phyloP scores from a whole-genome alignment of 2,888 invertebrate species.

The Graphium colonna region DNA sequence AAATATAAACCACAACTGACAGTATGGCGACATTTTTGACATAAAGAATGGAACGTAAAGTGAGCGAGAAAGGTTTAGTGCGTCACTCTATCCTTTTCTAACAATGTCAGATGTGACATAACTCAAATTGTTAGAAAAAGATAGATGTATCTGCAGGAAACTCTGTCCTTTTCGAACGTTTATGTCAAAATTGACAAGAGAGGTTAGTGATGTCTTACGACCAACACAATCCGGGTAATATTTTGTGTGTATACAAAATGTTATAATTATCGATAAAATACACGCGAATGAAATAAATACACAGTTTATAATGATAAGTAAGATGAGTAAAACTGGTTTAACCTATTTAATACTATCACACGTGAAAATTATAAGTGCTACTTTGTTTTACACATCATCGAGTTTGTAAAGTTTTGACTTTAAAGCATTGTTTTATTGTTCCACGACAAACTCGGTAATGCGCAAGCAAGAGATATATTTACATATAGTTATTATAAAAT shows the following conservation, averaged over 20 bases:
- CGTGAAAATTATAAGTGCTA: slow-evolving; percentile 29
- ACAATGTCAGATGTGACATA: slow-evolving; percentile 9
- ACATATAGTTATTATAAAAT: slow-evolving; percentile 11
- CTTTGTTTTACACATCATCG: neutral
- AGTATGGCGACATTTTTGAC: neutral
- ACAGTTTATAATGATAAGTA: neutral
- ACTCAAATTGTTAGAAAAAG: slow-evolving; percentile 26
- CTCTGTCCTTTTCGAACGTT: too few relatives aligned
- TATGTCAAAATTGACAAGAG: too few relatives aligned
- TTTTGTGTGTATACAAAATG: too few relatives aligned
- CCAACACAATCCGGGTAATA: too few relatives aligned
- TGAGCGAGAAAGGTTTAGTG: too few relatives aligned
- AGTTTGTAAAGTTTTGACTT: slow-evolving; percentile 1
- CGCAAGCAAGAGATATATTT: slow-evolving; percentile 6
- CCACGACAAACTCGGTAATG: slow-evolving; percentile 1
- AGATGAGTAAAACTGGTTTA: slow-evolving; percentile 26
- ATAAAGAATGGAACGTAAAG: too few relatives aligned
- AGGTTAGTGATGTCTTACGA: too few relatives aligned
- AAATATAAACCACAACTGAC: too few relatives aligned
- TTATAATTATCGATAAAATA: slow-evolving; percentile 1
- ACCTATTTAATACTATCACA: slow-evolving; percentile 54
- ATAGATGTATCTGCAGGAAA: slow-evolving; percentile 1
- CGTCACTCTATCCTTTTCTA: neutral
- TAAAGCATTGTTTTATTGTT: neutral
- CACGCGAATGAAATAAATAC: neutral